Evolutionary conservation across 2,888 invertebrate genomes (phyloP).

Genomic region (Heliconius sara): DNA sequence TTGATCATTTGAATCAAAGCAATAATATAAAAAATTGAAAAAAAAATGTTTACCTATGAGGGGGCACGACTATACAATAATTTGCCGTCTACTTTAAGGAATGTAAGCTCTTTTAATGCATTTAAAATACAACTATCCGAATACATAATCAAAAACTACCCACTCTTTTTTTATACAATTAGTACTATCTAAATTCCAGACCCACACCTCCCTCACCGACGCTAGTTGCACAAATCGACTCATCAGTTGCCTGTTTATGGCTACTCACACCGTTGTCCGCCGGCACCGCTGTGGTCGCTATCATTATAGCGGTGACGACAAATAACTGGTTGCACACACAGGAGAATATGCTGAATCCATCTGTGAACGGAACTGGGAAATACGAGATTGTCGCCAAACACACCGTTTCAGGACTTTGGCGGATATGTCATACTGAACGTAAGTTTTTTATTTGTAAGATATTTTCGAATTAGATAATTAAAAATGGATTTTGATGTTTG

Average conservation of each 20-base stretch:
- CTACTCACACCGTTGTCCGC: conserved; percentile 87
- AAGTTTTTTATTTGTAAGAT: conserved; percentile 70
- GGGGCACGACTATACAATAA: too few relatives aligned
- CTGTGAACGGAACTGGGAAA: conserved; percentile 90
- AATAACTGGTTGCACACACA: conserved; percentile 95
- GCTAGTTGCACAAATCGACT: conserved; percentile 81
- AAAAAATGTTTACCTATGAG: too few relatives aligned
- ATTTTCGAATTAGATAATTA: background rate
- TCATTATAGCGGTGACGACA: conserved; percentile 89
- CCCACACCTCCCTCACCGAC: conserved; percentile 78
- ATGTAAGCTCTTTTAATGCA: too few relatives aligned
- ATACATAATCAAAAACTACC: too few relatives aligned
- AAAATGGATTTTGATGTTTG: background rate
- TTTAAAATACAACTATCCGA: too few relatives aligned
- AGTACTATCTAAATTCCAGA: conserved; percentile 54
- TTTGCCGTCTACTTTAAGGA: too few relatives aligned
- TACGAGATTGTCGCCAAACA: conserved; percentile 88
- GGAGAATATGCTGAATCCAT: conserved; percentile 91
- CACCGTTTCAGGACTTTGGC: conserved; percentile 92
- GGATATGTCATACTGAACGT: conserved; percentile 91
- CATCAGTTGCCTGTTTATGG: conserved; percentile 86
- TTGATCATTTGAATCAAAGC: too few relatives aligned
- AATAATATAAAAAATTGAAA: too few relatives aligned
- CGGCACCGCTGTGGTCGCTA: conserved; percentile 88
- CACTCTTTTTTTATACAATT: too few relatives aligned